phyloP scores from a whole-genome alignment of 1,140 invertebrate species.

The Euura lappo region DNA sequence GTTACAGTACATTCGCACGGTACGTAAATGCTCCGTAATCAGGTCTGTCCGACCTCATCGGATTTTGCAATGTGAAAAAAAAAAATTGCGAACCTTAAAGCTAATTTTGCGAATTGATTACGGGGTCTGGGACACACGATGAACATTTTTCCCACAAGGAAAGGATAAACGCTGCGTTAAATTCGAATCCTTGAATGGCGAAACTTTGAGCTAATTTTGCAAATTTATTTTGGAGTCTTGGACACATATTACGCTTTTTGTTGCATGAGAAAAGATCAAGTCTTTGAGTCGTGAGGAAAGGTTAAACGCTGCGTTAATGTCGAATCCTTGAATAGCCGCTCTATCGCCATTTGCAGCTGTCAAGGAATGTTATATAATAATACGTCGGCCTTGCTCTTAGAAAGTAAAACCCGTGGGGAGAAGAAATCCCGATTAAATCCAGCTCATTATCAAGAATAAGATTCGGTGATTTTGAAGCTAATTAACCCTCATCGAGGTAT shows the following conservation, averaged over 20 bases:
- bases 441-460: not conserved
- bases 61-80: not conserved
- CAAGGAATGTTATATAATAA: not conserved
- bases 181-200: no score
- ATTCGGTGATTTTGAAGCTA: not conserved
- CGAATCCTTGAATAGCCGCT: not conserved
- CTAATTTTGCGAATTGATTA: not conserved
- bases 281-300: not conserved
- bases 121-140: no score
- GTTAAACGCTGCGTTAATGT: not conserved
- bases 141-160: no score
- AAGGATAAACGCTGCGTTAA: no score
- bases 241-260: not conserved
- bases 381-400: slow-evolving; percentile 3
- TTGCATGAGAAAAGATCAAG: not conserved
- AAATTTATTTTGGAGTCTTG: no score
- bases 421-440: not conserved
- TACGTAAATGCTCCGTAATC: not conserved
- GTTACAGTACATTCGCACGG: not conserved
- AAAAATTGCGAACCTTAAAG: not conserved
- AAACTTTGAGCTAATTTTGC: no score
- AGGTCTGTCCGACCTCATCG: not conserved
- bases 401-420: not conserved
- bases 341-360: not conserved
- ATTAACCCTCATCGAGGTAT: no score